Conservation (phyloP, 2,797 vertebrate species). For the Anableps anableps region DNA sequence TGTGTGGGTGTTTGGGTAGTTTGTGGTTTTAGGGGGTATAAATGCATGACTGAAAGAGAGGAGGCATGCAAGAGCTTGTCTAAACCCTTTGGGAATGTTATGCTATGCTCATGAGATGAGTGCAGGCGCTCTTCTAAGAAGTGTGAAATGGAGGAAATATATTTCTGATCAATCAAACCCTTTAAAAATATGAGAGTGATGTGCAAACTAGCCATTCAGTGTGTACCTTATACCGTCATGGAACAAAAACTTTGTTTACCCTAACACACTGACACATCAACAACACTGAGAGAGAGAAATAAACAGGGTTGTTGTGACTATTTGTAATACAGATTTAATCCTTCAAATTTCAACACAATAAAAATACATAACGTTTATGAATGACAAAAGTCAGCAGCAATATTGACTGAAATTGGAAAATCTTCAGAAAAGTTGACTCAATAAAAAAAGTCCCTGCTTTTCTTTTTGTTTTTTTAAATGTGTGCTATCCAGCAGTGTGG, state of each 20-base stretch:
- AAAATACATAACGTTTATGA: neutral
- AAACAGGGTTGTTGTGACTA: neutral
- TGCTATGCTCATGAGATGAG: conserved; percentile 14
- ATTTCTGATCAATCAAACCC: neutral
- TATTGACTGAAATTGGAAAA: neutral
- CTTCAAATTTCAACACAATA: neutral
- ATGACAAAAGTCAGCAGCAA: neutral
- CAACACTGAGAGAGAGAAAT: neutral
- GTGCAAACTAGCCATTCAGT: neutral
- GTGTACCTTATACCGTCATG: too few relatives aligned
- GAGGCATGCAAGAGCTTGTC: conserved; percentile 23
- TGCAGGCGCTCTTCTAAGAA: neutral
- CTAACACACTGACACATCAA: neutral
- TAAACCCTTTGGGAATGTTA: conserved; percentile 15
- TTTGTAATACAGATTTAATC: neutral
- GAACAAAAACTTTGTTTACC: neutral
- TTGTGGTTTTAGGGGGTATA: conserved; percentile 51
- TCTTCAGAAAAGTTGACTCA: neutral
- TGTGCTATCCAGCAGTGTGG: too few relatives aligned
- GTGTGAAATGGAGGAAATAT: neutral
- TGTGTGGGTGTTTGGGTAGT: conserved; percentile 48
- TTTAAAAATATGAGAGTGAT: neutral
- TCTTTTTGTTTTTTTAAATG: too few relatives aligned
- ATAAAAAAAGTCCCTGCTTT: neutral
- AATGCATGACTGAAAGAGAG: conserved; percentile 27